phyloP scores from a whole-genome alignment of 2,888 invertebrate genomes.

The Apamea crenata region DNA sequence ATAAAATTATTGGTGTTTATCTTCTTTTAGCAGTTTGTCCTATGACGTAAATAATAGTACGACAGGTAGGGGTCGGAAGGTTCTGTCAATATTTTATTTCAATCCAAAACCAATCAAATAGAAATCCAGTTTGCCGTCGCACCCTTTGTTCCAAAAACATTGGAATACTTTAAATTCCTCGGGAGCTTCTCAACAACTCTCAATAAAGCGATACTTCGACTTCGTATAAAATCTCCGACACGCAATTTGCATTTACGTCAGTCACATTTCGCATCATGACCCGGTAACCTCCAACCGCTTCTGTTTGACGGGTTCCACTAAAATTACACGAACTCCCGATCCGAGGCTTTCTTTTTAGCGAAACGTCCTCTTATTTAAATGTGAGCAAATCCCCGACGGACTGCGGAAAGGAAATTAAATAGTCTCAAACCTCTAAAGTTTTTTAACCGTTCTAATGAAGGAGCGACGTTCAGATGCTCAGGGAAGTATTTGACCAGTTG shows the following conservation, averaged over 20 bases:
- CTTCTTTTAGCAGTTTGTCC: background rate
- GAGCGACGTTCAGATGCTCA: constrained; percentile 7
- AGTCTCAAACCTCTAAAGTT: constrained; percentile 44
- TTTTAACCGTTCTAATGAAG: constrained; percentile 37
- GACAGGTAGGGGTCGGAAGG: background rate
- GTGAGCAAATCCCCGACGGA: constrained; percentile 62
- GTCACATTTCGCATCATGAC: constrained; percentile 45
- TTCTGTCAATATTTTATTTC: constrained; percentile 3
- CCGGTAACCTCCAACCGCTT: constrained; percentile 41
- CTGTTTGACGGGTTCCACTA: constrained; percentile 56
- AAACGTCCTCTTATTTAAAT: constrained; percentile 69
- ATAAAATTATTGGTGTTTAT: background rate
- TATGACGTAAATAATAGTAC: background rate
- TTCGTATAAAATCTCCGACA: constrained; percentile 48
- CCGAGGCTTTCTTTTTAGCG: constrained; percentile 60
- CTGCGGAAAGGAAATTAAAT: constrained; percentile 61
- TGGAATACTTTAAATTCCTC: constrained; percentile 25
- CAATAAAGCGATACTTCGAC: constrained; percentile 46
- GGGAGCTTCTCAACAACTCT: constrained; percentile 30
- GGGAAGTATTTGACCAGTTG: constrained; percentile 25
- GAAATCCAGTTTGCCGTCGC: background rate
- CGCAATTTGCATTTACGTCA: constrained; percentile 63
- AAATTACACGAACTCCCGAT: constrained; percentile 67
- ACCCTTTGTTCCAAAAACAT: constrained; percentile 4
- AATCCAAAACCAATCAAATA: constrained; percentile 1